A percentile compares a stretch with the other conserved stretches of the same genome.
These are phyloP conservation scores for Acipenser ruthenus DNA, from an alignment of 2,797 vertebrate species.

Conservation along the genomic window DNA sequence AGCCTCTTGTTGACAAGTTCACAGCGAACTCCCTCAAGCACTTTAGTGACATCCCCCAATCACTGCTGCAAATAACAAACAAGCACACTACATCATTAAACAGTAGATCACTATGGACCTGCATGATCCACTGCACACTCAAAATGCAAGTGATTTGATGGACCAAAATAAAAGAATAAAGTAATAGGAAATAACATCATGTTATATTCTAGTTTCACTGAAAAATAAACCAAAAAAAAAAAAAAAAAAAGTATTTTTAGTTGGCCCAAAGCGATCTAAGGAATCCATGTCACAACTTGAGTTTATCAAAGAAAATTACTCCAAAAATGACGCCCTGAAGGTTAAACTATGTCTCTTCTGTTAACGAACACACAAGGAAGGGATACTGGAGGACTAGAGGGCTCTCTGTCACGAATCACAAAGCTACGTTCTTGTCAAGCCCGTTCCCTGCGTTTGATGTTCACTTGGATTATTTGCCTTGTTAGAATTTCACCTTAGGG, in stretches of 20 bases:
- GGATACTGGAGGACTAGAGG: not conserved
- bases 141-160: not conserved
- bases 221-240: too few species aligned
- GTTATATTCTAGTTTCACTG: not conserved
- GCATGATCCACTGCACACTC: too few species aligned
- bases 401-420: not conserved
- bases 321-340: not conserved
- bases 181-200: not conserved
- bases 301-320: conserved; percentile 1
- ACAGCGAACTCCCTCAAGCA: not conserved
- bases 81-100: too few species aligned
- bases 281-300: not conserved
- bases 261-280: not conserved
- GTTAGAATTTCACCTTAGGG: not conserved
- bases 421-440: not conserved
- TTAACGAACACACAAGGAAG: not conserved
- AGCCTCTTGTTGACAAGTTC: not conserved
- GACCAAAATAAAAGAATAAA: not conserved
- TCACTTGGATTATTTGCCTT: not conserved
- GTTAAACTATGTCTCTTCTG: not conserved
- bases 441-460: not conserved
- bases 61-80: too few species aligned
- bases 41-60: too few species aligned
- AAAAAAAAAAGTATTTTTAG: not conserved
- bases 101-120: too few species aligned